phyloP scores from a whole-genome alignment of 2,888 invertebrate genomes.

The Sericinus montela region DNA sequence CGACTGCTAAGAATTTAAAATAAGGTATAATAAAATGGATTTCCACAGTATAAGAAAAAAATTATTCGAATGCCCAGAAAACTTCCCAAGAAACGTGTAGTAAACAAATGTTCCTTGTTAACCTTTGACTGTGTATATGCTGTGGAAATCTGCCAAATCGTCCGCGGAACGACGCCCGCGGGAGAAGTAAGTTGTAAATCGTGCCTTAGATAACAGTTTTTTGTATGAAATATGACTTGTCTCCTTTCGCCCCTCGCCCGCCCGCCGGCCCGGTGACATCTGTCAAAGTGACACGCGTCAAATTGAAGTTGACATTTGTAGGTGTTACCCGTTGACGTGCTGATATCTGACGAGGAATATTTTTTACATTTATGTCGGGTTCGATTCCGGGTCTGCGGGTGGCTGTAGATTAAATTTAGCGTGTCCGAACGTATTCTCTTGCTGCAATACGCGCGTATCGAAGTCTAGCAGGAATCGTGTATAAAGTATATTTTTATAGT shows the following conservation, averaged over 20 bases:
- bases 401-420: neutral
- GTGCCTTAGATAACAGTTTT: slow-evolving; percentile 66
- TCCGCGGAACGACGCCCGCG: slow-evolving; percentile 13
- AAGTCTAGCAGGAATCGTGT: neutral
- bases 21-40: slow-evolving; percentile 25
- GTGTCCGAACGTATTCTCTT: neutral
- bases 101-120: too few species aligned
- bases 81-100: too few species aligned
- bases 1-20: slow-evolving; percentile 28
- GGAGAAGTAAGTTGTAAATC: slow-evolving; percentile 46
- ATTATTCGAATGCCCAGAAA: too few species aligned
- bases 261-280: neutral
- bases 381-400: neutral
- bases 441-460: neutral
- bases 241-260: slow-evolving; percentile 11
- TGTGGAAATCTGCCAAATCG: slow-evolving; percentile 12
- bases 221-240: slow-evolving; percentile 15
- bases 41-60: slow-evolving; percentile 19
- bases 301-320: too few species aligned
- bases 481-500: slow-evolving; percentile 13
- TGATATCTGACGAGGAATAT: too few species aligned
- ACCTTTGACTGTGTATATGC: neutral
- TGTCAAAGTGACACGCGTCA: neutral
- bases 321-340: too few species aligned
- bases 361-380: too few species aligned